Base-by-base conservation (phyloP, 2,888 invertebrate genomes). In the Lepetodrilus schrolli region DNA sequence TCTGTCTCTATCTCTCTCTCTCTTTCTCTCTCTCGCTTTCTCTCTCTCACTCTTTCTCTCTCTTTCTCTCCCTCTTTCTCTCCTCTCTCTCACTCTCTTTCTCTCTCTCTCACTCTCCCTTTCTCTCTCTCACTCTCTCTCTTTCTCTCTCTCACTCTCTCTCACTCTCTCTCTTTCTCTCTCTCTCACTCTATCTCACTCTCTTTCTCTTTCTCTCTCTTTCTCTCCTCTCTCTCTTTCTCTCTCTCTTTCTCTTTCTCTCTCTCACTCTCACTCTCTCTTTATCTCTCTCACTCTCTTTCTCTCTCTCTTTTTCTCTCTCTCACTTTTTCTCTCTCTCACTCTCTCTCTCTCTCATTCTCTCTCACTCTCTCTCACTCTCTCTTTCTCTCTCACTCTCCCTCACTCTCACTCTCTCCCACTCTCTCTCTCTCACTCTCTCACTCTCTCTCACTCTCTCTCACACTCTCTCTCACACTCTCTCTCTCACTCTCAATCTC, bases 121-220 rank as follows among this genome's bases (percentile, higher is more conserved):
- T 48, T 23, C 69, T 69, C 69, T 48, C 47, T 69, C 48, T 69
- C 30, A 30, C 69, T 69, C 49, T 69, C 69, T 69, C 49, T 69
- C 48, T 69, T 26, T 69, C 69, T 69, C 49, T 69, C 48, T 48
- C 48, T 69, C 48, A 48, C 69, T 69, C 49, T 69, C 69, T 48
- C 69, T 69, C 49, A 26, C 48, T 69, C 69, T 48, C 49, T 69
- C 69, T 69, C 69, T 69, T 26, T 69, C 69, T 69, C 69, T 69
- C 69, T 69, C 47, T 47, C 69, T 69, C 69, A 47, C 47, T 69
- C 69, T 69, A 13, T 69, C 69, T 69, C 69, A 47, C 69, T 43
- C 47, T 47, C 48, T 23, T 23, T 47, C 13, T 47, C 43, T 30
- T n/a, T 30, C 65, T 30, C 10, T 30, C 65, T 30, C 65, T 30